These are phyloP conservation scores for Furnarius figulus DNA, from an alignment of 2,113 vertebrate species.

Conservation along the genomic window DNA sequence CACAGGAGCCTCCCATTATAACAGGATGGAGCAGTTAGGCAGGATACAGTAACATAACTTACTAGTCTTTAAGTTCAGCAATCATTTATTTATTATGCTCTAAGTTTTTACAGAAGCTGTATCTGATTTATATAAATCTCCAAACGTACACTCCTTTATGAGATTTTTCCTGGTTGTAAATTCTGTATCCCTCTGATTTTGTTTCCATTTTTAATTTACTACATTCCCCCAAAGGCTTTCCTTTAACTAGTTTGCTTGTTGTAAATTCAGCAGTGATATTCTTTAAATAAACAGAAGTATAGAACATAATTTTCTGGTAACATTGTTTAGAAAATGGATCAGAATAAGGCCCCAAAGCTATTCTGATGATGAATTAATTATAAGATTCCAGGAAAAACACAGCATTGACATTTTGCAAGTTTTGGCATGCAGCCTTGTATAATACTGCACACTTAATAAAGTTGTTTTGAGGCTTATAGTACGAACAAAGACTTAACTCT, in stretches of 20 bases:
- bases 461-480: conserved; percentile 8
- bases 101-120: conserved; percentile 42
- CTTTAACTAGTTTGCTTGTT: conserved; percentile 56
- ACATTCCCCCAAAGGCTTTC: conserved; percentile 31
- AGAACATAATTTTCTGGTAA: conserved; percentile 54
- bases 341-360: conserved; percentile 51
- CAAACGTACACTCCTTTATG: conserved; percentile 9
- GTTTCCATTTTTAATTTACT: conserved; percentile 67
- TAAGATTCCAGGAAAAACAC: conserved; percentile 25
- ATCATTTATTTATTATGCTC: conserved; percentile 27
- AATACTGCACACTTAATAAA: conserved; percentile 33
- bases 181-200: conserved; percentile 33
- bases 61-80: background rate
- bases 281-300: conserved; percentile 60
- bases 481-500: conserved; percentile 1
- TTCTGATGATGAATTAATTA: conserved; percentile 67
- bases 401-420: conserved; percentile 48
- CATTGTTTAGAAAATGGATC: conserved; percentile 52
- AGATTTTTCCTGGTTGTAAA: conserved; percentile 23
- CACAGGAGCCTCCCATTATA: background rate
- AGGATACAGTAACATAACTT: background rate
- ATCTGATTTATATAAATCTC: conserved; percentile 58
- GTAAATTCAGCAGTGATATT: conserved; percentile 59
- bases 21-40: background rate
- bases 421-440: conserved; percentile 26